These are phyloP conservation scores for Fragariocoptes setiger DNA, from an alignment of 1,140 invertebrate genomes.

Conservation along the genomic window DNA sequence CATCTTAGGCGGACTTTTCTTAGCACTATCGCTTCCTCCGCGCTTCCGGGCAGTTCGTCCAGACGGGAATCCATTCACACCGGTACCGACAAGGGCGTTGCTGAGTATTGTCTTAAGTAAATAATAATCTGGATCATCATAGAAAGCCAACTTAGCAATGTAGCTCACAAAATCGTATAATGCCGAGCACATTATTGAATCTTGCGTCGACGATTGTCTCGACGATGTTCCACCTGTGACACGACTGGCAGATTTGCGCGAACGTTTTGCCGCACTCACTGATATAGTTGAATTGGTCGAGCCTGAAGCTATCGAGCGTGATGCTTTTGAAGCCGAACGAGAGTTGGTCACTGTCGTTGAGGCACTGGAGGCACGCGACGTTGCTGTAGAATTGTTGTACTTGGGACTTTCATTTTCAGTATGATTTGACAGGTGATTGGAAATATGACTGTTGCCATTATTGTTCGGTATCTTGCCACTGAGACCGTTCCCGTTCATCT, in stretches of 20 bases:
- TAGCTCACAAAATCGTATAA: constrained; percentile 35
- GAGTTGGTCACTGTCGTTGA: constrained; percentile 2
- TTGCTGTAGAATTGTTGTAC: no score
- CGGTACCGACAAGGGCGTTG: constrained; percentile 9
- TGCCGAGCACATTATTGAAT: background rate
- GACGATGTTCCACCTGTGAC: background rate
- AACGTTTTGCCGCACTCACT: background rate
- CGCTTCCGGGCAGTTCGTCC: constrained; percentile 8
- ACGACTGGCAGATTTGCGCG: background rate
- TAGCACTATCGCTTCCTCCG: background rate
- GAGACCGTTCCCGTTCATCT: background rate
- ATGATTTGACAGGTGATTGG: background rate
- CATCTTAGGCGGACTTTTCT: background rate
- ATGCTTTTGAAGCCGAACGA: background rate
- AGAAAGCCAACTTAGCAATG: constrained; percentile 31
- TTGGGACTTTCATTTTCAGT: background rate
- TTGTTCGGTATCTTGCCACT: background rate
- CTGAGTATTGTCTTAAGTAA: constrained; percentile 29
- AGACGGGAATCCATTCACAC: no score
- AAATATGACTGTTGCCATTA: background rate
- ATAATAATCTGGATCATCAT: constrained; percentile 38
- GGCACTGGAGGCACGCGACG: background rate
- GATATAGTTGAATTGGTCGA: background rate
- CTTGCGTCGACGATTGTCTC: constrained; percentile 7
- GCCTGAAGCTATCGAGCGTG: constrained; percentile 3